Evolutionary conservation across 2,797 vertebrate species (phyloP).

Genomic region (Acipenser oxyrinchus): DNA sequence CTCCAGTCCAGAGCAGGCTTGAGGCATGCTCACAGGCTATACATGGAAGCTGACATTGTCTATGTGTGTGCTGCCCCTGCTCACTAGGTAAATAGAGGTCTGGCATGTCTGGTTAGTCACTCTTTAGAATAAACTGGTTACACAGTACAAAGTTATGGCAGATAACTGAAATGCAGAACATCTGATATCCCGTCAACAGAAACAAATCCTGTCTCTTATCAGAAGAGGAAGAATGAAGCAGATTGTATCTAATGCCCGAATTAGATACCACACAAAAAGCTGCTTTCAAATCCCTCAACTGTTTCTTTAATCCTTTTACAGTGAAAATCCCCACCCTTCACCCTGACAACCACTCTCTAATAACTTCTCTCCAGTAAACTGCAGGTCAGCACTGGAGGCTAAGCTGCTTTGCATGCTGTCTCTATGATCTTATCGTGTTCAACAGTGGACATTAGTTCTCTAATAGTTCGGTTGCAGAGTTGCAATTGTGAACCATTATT

Average conservation of each 20-base stretch:
- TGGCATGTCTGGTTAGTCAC: too few species aligned
- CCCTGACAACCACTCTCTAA: slow-evolving; percentile 32
- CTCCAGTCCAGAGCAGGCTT: not conserved
- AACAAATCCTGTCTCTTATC: not conserved
- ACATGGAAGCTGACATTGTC: not conserved
- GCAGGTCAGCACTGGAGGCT: slow-evolving; percentile 58
- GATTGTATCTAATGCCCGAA: slow-evolving; percentile 41
- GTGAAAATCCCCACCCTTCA: slow-evolving; percentile 42
- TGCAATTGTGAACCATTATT: too few species aligned
- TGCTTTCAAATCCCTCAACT: slow-evolving; percentile 31
- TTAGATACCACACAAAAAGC: slow-evolving; percentile 46
- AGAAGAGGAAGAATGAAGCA: slow-evolving; percentile 23
- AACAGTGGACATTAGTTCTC: too few species aligned
- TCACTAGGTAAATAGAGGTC: too few species aligned
- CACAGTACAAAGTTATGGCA: too few species aligned
- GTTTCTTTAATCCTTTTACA: slow-evolving; percentile 57
- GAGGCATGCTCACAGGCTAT: not conserved
- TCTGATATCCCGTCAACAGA: not conserved
- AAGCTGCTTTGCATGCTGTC: slow-evolving; percentile 50
- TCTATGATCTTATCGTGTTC: slow-evolving; percentile 18
- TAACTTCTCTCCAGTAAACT: slow-evolving; percentile 47
- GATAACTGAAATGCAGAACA: too few species aligned
- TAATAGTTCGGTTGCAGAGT: not conserved
- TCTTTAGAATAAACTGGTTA: too few species aligned
- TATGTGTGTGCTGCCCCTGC: too few species aligned